These are phyloP conservation scores for Acronicta leporina DNA, from an alignment of 2,888 invertebrate genomes.

Conservation along the genomic window DNA sequence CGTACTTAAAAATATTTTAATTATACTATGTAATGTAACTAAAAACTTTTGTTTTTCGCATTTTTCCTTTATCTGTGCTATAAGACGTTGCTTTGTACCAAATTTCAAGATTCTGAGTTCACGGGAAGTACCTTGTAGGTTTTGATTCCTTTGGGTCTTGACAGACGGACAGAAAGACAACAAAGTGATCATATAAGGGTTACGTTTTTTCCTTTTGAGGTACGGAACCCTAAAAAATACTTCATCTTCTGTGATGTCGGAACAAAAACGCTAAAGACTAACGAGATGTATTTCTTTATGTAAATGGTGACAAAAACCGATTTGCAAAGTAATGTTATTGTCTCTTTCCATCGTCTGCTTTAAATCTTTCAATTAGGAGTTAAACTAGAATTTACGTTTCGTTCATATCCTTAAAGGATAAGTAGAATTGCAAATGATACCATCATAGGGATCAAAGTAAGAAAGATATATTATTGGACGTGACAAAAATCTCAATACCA, in stretches of 20 bases:
- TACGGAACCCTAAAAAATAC: no score
- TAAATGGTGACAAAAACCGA: slow-evolving; percentile 14
- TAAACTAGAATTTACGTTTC: slow-evolving; percentile 9
- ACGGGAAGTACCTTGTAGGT: no score
- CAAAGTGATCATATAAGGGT: no score
- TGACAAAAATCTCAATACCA: neutral
- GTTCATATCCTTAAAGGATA: neutral
- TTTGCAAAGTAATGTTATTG: slow-evolving; percentile 18
- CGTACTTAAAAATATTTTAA: no score
- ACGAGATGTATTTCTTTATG: slow-evolving; percentile 24
- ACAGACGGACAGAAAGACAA: no score
- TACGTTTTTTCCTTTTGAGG: no score
- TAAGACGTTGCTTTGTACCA: no score
- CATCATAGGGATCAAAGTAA: neutral
- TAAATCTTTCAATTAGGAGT: slow-evolving; percentile 29
- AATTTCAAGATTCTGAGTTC: no score
- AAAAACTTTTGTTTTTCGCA: no score
- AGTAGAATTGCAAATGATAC: slow-evolving; percentile 14
- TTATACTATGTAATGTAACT: no score
- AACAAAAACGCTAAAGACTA: slow-evolving; percentile 11
- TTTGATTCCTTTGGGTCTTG: no score
- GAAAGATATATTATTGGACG: neutral
- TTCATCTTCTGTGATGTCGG: neutral
- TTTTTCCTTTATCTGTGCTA: no score
- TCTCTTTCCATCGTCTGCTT: slow-evolving; percentile 9